Evolutionary conservation across 1,140 invertebrate species (phyloP), one percentile per base, ranked within the genome.

Genomic region (Drosophila setifemur): DNA sequence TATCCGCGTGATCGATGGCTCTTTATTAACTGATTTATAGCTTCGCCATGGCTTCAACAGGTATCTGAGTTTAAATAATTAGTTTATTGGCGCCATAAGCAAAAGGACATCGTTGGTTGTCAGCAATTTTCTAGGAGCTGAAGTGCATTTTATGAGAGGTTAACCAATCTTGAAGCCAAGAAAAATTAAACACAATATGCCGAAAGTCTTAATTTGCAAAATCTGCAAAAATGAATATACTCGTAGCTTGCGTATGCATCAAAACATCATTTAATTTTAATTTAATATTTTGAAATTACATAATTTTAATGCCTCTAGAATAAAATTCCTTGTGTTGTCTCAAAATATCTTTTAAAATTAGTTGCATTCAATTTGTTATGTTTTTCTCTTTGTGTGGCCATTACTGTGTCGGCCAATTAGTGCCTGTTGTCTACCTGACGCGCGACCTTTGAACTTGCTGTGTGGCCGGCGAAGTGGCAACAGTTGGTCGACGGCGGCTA

Each of bases 401-500:
- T 16, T 3, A 6, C 21, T 16, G 11, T 49, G 7, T 2, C 16
- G 11, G 25, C 44, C 67, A 71, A 71, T 71, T 71, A 60, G 53
- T 60, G 21, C 3, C 29, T 18, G 23, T 7, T 23, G 37, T 5
- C 35, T 49, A 42, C 39, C 50, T 48, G 43, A 2, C 2, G 23
- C 29, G 37, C 52, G 29, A 71, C 67, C 67, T 71, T 71, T 71
- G 67, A 71, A 71, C 67, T 71, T 29, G 19, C 33, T 55, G 64
- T 69, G 66, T 48, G 63, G 63, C 47, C 37, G 12, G 16, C 39
- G 26, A 45, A 19, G 43, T 16, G 19, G 57, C 43, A 66, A 58
- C 63, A 67, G 63, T 61, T 67, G 54, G 28, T 16, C 18, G 9
- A 25, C 7, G 35, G 21, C 55, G 60, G 55, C 29, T 26, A 33